Percentiles rank a stretch among this genome's conserved stretches.
phyloP scores from a whole-genome alignment of 2,888 invertebrate genomes.

The Brenthis daphne region DNA sequence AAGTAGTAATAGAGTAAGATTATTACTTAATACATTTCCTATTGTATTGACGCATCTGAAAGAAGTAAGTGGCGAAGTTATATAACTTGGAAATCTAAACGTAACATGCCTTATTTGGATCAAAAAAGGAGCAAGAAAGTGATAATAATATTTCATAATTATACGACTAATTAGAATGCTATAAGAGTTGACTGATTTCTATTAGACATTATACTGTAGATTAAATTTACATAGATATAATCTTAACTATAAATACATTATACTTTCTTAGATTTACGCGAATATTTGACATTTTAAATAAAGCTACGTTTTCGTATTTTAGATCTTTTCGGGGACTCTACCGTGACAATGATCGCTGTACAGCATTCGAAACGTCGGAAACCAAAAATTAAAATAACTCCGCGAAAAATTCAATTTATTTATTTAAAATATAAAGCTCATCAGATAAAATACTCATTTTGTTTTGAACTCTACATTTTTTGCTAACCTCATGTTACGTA shows the following conservation, averaged over 20 bases:
- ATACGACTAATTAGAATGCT: slow-evolving; percentile 7
- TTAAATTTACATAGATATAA: not conserved
- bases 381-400: no score
- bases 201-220: not conserved
- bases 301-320: not conserved
- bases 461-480: not conserved
- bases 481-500: not conserved
- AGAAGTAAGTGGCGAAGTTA: no score
- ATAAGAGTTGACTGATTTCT: not conserved
- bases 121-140: slow-evolving; percentile 2
- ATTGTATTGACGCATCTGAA: no score
- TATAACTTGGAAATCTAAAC: no score
- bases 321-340: not conserved
- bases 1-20: no score
- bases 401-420: no score
- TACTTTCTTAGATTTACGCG: no score
- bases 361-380: no score
- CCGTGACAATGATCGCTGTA: no score
- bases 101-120: not conserved
- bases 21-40: no score
- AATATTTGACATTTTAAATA: no score
- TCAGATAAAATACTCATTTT: not conserved
- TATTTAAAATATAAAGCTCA: no score
- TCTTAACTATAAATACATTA: not conserved
- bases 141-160: not conserved